Evolutionary conservation across 2,888 invertebrate genomes (phyloP), one percentile per base, ranked within the genome.

Genomic region (Sarcophaga variegata): DNA sequence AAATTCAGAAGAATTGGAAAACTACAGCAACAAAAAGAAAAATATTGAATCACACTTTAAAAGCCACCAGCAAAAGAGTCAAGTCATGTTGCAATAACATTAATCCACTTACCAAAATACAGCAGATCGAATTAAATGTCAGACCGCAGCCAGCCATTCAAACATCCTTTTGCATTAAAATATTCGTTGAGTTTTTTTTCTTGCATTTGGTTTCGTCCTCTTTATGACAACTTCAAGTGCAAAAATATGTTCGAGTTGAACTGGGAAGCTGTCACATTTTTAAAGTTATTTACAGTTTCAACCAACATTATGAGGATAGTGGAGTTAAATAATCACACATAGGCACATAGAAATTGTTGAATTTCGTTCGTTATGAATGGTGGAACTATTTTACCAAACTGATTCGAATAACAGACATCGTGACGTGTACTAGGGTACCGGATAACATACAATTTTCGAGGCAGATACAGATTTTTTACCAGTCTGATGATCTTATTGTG

Each of bases 171-270:
- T 60, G 64, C 49, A 66, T 64, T 66, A 59, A 66, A 81, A 37
- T 67, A 45, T 45, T 14, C 4, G n/a, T 25, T 67, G 60, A 59
- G 27, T 60, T 45, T 49, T 11, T 59, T 27, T 59, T 37, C 10
- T 27, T 47, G 11, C 20, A 20, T 62, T 17, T 62, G 5, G 3
- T 62, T 20, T 49, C 27, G 25, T 20, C 11, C 14, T 63, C n/a
- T 45, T 54, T 49, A 45, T 63, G 69, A 69, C 74, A 79, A 75
- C 77, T 83, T 83, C 79, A 83, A 83, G 83, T 83, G 69, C 79
- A 75, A 79, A 63, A 63, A 47, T 62, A 11, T 70, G 74, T 79
- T 27, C 20, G n/a, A 27, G 59, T 37, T 63, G 10, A 4, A 74
- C 37, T 47, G 37, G 59, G 72, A 62, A 62, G 60, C 14, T 62